Percentiles rank a stretch among this genome's conserved stretches.
These are phyloP conservation scores for Anabacerthia variegaticeps DNA, from an alignment of 2,797 vertebrate species.

Conservation along the genomic window DNA sequence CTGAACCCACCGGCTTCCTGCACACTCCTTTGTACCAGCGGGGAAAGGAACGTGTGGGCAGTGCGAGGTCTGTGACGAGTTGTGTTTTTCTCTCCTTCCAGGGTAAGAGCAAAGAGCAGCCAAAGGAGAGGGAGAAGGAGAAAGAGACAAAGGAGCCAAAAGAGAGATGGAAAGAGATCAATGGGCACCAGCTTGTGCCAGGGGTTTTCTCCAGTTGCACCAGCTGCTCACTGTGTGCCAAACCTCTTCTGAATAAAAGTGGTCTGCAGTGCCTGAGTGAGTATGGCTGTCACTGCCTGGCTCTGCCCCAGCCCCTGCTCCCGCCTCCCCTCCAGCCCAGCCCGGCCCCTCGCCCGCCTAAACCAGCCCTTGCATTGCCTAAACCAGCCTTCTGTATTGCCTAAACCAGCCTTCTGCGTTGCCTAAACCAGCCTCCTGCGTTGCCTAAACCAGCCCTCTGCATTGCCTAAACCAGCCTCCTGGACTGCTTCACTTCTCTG, in stretches of 20 bases:
- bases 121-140: conserved; percentile 79
- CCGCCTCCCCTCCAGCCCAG: background rate
- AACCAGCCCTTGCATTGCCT: background rate
- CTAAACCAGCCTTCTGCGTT: background rate
- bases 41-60: background rate
- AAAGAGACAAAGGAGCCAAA: conserved; percentile 73
- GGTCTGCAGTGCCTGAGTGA: conserved; percentile 92
- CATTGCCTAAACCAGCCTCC: background rate
- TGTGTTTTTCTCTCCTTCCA: conserved; percentile 64
- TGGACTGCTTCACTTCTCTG: background rate
- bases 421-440: background rate
- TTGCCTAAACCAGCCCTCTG: background rate
- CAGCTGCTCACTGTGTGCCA: conserved; percentile 90
- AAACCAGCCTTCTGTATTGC: background rate
- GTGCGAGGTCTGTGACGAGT: background rate
- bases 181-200: conserved; percentile 81
- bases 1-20: background rate
- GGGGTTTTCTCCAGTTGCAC: conserved; percentile 85
- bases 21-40: accelerated
- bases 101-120: conserved; percentile 88
- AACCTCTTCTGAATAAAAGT: conserved; percentile 85
- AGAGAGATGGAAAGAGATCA: conserved; percentile 73
- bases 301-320: background rate
- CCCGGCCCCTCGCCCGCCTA: accelerated
- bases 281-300: conserved; percentile 70